Conservation (phyloP, 2,888 invertebrate species). For the Phortica okadai region DNA sequence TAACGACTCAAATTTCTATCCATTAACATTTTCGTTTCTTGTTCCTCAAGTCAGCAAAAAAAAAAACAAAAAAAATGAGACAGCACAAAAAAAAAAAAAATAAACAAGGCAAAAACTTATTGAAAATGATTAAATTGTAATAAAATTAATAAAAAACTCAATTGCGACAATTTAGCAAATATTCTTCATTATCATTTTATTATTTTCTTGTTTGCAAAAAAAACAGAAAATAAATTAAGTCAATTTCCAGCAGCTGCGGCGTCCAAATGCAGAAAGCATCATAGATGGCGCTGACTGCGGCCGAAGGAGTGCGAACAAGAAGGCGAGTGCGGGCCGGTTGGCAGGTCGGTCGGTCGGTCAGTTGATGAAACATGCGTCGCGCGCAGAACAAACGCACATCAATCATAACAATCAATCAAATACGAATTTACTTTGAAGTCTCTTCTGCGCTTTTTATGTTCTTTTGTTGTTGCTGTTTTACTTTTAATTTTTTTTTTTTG, state of each 20-base stretch:
- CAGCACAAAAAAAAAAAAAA: neutral
- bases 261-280: neutral
- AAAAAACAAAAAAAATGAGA: conserved; percentile 46
- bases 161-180: conserved; percentile 60
- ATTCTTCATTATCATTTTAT: neutral
- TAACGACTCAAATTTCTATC: conserved; percentile 47
- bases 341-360: conserved; percentile 24
- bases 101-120: conserved; percentile 29
- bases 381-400: conserved; percentile 49
- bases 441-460: conserved; percentile 39
- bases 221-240: conserved; percentile 48
- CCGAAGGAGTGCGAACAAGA: neutral
- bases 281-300: neutral
- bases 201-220: neutral
- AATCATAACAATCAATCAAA: conserved; percentile 67
- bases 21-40: conserved; percentile 52
- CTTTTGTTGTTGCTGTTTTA: neutral
- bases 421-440: conserved; percentile 58
- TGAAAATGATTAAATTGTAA: conserved; percentile 47
- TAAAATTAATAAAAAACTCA: conserved; percentile 59
- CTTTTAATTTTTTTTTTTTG: neutral
- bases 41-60: neutral
- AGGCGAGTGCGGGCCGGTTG: too few relatives aligned
- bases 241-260: conserved; percentile 29
- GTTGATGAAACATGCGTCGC: conserved; percentile 29